Base-by-base conservation (phyloP, 2,113 vertebrate genomes). In the Rhombomys opimus region DNA sequence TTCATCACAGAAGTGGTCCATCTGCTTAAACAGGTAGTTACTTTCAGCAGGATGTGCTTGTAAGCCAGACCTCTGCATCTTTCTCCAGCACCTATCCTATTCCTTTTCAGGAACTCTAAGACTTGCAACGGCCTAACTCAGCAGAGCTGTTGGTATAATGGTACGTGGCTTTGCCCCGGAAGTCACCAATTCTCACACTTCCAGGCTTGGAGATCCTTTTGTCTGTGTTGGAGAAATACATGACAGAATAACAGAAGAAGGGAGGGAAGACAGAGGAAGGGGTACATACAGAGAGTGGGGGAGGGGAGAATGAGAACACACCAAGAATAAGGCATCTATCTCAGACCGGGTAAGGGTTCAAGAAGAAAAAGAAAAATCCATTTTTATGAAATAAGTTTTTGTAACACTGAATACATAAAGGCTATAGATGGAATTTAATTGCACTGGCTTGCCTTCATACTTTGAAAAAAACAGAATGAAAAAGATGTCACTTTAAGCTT, bases 381-480 rank as follows among this genome's bases (percentile, higher is more conserved):
- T 72, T 88, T 96, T 77, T 10, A 13, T 38, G 54, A 88, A 27
- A 61, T 59, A 70, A 88, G 76, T 59, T 85, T 92, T 92, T 81
- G n/a, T 78, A 94, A 91, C 8, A 76, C 82, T 63, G 72, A 81
- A 81, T 95, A 54, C 11, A 87, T 80, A 59, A 96, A 61, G 89
- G 52, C 27, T 80, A 22, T 77, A 25, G n/a, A 86, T 84, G 41
- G 65, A 3, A 8, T 86, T 95, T 86, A 73, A 59, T 72, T 86
- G n/a, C 82, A 67, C 27, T 92, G 91, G n/a, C 65, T 93, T 88
- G 46, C 15, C 61, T 91, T 90, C 32, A 32, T 61, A 78, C 73
- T 75, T 92, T 7, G 4, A 46, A 68, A 87, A 80, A 91, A 87
- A 77, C 35, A 46, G 12, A 70, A 77, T 59, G 8, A 46, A 41